Evolutionary conservation across 2,113 vertebrate genomes (phyloP).

Genomic region (Anthoscopus minutus): DNA sequence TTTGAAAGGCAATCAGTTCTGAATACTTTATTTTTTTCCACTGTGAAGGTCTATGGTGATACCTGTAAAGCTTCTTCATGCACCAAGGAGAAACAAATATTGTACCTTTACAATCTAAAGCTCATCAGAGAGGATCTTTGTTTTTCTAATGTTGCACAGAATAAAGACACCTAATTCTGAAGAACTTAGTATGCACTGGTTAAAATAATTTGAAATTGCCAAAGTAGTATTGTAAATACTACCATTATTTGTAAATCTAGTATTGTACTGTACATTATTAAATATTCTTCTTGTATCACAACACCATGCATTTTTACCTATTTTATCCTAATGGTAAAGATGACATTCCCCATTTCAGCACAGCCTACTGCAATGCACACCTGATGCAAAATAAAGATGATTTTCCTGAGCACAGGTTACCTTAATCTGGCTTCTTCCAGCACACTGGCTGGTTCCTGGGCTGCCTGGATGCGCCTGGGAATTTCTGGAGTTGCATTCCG

Average conservation of each 20-base stretch:
- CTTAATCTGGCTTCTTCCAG: conserved; percentile 88
- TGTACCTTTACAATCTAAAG: neutral
- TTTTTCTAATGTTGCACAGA: neutral
- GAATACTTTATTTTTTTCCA: neutral
- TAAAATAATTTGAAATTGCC: neutral
- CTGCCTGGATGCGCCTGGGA: conserved; percentile 73
- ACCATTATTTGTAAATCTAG: neutral
- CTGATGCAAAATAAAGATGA: neutral
- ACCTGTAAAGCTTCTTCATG: neutral
- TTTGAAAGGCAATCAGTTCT: neutral
- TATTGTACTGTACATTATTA: neutral
- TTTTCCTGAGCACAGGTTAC: conserved; percentile 48
- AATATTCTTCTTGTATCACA: neutral
- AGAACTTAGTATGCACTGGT: neutral
- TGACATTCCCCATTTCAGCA: neutral
- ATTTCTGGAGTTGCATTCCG: conserved; percentile 80
- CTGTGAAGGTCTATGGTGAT: neutral
- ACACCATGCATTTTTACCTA: neutral
- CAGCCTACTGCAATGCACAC: neutral
- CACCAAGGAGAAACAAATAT: neutral
- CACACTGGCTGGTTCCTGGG: conserved; percentile 73
- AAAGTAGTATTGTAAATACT: neutral
- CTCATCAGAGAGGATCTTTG: neutral
- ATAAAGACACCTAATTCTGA: neutral
- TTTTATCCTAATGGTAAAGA: neutral